phyloP scores from a whole-genome alignment of 2,797 vertebrate genomes.

The Cynopterus sphinx region DNA sequence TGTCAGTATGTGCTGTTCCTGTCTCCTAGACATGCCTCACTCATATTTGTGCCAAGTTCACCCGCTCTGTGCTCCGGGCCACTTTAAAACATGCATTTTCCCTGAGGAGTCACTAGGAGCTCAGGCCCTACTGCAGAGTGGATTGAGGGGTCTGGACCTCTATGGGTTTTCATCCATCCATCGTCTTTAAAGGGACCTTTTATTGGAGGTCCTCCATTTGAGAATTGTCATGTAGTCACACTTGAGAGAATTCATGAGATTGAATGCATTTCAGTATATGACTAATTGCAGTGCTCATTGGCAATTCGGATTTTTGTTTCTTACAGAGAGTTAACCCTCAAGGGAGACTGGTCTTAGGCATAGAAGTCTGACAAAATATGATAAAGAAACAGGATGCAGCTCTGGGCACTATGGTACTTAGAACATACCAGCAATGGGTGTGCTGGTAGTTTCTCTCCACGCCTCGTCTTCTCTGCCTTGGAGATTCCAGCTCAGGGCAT shows the following conservation, averaged over 20 bases:
- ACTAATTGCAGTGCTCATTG: background rate
- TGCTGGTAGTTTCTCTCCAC: rapidly evolving
- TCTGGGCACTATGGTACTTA: rapidly evolving
- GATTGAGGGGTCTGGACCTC: background rate
- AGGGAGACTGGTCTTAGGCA: background rate
- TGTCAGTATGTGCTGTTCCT: background rate
- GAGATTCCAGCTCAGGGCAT: background rate
- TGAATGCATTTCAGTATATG: background rate
- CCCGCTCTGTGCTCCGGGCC: background rate
- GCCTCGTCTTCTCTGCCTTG: background rate
- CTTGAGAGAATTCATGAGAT: background rate
- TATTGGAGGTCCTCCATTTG: background rate
- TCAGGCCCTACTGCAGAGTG: background rate
- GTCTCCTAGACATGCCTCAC: rapidly evolving
- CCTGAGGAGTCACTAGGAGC: too few relatives aligned
- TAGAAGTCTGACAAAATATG: background rate
- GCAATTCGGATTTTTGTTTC: background rate
- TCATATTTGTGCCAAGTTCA: background rate
- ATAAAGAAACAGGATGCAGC: background rate
- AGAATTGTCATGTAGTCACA: background rate
- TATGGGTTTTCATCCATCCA: too few relatives aligned
- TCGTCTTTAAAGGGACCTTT: background rate
- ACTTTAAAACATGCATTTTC: background rate
- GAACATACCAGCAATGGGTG: background rate
- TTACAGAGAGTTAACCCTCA: background rate